Evolutionary conservation across 1,140 invertebrate species (phyloP).

Genomic region (Microvelia longipes): DNA sequence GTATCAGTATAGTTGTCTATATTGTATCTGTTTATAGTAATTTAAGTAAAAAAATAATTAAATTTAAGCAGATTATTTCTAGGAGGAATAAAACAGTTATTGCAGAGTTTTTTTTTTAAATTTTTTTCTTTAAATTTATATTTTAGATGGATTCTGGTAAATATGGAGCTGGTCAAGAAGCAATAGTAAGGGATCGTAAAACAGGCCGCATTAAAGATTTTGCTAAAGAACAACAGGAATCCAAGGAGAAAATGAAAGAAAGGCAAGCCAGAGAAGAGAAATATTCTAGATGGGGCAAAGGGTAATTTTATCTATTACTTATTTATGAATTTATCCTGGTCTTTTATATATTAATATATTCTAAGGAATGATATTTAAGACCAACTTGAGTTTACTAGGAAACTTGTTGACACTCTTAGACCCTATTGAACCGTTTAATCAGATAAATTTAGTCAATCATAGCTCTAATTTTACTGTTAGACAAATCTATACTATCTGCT

Average conservation of each 20-base stretch:
- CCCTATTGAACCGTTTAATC: too few species aligned
- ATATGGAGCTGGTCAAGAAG: not conserved
- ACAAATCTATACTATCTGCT: too few species aligned
- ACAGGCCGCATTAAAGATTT: conserved; percentile 45
- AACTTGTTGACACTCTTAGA: too few species aligned
- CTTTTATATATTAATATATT: too few species aligned
- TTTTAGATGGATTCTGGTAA: not conserved
- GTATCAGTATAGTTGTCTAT: too few species aligned
- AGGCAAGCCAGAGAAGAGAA: conserved; percentile 54
- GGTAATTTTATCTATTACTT: conserved; percentile 34
- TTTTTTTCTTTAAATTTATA: not conserved
- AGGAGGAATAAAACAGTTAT: not conserved
- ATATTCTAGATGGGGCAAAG: conserved; percentile 76
- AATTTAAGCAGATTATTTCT: too few species aligned
- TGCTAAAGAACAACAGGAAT: conserved; percentile 42
- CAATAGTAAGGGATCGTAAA: conserved; percentile 44
- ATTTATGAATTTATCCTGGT: not conserved
- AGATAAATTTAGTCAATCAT: too few species aligned
- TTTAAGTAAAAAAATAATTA: not conserved
- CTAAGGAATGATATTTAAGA: too few species aligned
- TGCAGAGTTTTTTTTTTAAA: conserved; percentile 30
- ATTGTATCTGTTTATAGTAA: not conserved
- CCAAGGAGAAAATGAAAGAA: conserved; percentile 47
- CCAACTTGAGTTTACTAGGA: too few species aligned
- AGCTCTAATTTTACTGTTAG: too few species aligned